Conservation (phyloP, 1,140 invertebrate species). For the Sitodiplosis mosellana region DNA sequence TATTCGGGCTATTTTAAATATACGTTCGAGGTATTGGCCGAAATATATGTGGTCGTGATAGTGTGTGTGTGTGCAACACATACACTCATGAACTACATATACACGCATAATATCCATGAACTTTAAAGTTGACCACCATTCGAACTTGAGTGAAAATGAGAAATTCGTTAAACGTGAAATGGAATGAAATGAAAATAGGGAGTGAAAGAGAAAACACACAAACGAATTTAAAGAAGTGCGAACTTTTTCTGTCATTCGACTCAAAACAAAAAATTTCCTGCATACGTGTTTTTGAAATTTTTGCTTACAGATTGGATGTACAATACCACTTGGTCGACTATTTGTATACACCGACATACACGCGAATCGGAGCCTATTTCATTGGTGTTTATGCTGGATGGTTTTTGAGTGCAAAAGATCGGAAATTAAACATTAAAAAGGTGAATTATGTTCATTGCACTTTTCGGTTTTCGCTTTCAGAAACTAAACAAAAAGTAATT, state of each 20-base stretch:
- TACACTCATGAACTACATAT: no score
- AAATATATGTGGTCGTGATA: no score
- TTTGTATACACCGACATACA: constrained; percentile 30
- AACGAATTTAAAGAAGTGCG: background rate
- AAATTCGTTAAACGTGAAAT: background rate
- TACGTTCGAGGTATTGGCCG: no score
- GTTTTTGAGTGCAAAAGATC: constrained; percentile 21
- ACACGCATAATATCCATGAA: no score
- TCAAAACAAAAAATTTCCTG: background rate
- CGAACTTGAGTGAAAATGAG: background rate
- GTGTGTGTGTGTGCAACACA: no score
- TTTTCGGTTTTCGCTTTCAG: constrained; percentile 8
- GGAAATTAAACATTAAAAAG: constrained; percentile 20
- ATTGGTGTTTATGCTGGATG: constrained; percentile 27
- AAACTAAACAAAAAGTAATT: no score
- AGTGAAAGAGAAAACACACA: no score
- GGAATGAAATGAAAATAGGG: background rate
- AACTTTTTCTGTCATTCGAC: background rate
- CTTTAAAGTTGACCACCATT: no score
- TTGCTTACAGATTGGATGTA: constrained; percentile 19
- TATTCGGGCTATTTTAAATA: background rate
- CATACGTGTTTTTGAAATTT: constrained; percentile 3
- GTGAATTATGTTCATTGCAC: constrained; percentile 5
- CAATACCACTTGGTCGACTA: constrained; percentile 20
- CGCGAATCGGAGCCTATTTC: constrained; percentile 29